Percentiles rank a stretch among this genome's conserved stretches.
These are phyloP conservation scores for Anhinga anhinga DNA, from an alignment of 2,113 vertebrate genomes.

Conservation along the genomic window DNA sequence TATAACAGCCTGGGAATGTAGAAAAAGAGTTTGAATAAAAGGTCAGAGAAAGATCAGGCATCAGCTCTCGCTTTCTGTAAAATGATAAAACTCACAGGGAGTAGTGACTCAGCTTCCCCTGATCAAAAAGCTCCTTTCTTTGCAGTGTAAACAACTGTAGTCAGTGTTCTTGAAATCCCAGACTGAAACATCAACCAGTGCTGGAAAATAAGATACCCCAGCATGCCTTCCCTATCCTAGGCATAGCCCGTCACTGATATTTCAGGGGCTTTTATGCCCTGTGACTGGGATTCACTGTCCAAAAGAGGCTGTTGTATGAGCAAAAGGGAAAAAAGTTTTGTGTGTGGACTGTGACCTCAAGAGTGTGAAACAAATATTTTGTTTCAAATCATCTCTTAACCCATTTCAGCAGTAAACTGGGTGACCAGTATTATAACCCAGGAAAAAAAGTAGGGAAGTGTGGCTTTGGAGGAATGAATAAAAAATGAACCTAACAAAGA, in stretches of 20 bases:
- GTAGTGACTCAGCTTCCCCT: slow-evolving; percentile 56
- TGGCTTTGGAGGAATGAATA: neutral
- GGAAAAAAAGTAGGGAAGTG: neutral
- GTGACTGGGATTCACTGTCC: neutral
- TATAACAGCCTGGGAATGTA: slow-evolving; percentile 2
- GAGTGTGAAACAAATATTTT: slow-evolving; percentile 42
- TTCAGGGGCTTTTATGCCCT: slow-evolving; percentile 1
- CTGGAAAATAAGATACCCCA: slow-evolving; percentile 14
- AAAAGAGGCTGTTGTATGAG: neutral
- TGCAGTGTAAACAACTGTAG: slow-evolving; percentile 41
- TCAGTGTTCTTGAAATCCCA: slow-evolving; percentile 29
- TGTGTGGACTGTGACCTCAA: slow-evolving; percentile 28
- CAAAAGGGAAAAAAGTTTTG: neutral
- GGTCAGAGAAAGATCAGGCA: slow-evolving; percentile 56
- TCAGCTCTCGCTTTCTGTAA: slow-evolving; percentile 25
- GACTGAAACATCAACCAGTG: slow-evolving; percentile 7
- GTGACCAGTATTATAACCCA: neutral
- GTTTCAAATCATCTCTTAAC: slow-evolving; percentile 33
- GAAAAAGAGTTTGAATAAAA: slow-evolving; percentile 29
- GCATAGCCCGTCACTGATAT: neutral
- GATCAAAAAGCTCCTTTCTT: slow-evolving; percentile 63
- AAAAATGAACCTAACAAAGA: slow-evolving; percentile 15
- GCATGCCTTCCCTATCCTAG: slow-evolving; percentile 5
- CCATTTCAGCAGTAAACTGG: neutral
- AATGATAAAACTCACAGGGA: slow-evolving; percentile 59